Evolutionary conservation across 2,888 invertebrate species (phyloP).

Genomic region (Clepsis dumicolana): DNA sequence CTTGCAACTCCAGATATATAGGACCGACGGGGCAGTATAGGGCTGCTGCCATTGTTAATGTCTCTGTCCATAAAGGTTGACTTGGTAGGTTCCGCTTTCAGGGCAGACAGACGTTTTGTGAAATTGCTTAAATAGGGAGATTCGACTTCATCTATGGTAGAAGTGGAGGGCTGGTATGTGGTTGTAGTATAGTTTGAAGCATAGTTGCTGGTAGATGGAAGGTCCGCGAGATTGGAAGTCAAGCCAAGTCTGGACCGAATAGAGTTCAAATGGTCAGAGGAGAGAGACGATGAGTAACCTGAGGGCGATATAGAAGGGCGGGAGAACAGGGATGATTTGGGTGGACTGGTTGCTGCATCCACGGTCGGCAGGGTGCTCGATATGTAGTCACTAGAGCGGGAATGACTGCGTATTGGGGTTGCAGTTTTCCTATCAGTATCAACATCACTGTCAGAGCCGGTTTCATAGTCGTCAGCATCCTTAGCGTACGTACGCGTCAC

Average conservation of each 20-base stretch:
- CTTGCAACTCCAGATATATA: constrained; percentile 72
- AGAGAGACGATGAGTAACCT: constrained; percentile 66
- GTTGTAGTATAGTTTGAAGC: constrained; percentile 64
- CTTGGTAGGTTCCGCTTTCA: constrained; percentile 74
- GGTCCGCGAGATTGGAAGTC: constrained; percentile 73
- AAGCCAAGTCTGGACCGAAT: constrained; percentile 86
- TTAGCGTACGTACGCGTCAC: constrained; percentile 80
- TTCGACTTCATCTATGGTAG: constrained; percentile 84
- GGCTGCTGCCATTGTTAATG: constrained; percentile 73
- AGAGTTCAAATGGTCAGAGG: constrained; percentile 85
- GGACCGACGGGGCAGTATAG: constrained; percentile 70
- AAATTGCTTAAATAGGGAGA: constrained; percentile 91
- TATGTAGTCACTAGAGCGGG: constrained; percentile 77
- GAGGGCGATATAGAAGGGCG: constrained; percentile 73
- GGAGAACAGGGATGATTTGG: constrained; percentile 73
- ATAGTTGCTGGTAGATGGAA: constrained; percentile 66
- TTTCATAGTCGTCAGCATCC: constrained; percentile 88
- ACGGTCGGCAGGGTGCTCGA: constrained; percentile 72
- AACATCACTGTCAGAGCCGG: constrained; percentile 90
- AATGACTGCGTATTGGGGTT: constrained; percentile 69
- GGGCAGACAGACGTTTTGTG: constrained; percentile 86
- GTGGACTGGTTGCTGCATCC: constrained; percentile 69
- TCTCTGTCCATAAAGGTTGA: constrained; percentile 69
- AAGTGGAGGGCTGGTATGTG: constrained; percentile 71
- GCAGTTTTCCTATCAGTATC: constrained; percentile 80